Evolutionary conservation across 2,888 invertebrate species (phyloP).

Genomic region (Drosophila mulleri): DNA sequence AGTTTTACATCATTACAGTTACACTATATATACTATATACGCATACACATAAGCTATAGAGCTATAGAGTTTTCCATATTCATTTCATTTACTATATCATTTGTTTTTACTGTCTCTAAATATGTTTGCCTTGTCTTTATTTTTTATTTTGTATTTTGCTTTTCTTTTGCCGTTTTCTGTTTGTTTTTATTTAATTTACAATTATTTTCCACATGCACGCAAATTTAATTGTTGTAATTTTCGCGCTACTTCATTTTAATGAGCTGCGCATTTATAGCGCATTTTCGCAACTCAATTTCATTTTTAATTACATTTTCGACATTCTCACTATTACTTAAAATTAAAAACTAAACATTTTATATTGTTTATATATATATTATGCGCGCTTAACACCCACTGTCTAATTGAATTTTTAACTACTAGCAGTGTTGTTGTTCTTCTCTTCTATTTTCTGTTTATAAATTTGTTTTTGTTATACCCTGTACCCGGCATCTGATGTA

Average conservation of each 20-base stretch:
- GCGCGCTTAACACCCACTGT: constrained; percentile 25
- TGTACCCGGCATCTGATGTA: constrained; percentile 6
- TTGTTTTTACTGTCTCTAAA: constrained; percentile 48
- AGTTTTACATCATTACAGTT: constrained; percentile 74
- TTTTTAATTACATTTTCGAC: constrained; percentile 75
- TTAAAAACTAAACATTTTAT: constrained; percentile 56
- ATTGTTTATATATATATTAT: constrained; percentile 21
- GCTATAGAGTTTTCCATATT: constrained; percentile 56
- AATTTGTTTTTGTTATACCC: constrained; percentile 22
- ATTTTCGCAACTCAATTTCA: constrained; percentile 51
- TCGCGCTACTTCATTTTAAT: constrained; percentile 67
- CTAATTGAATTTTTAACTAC: constrained; percentile 77
- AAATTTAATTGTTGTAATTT: constrained; percentile 60
- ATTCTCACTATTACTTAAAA: constrained; percentile 60
- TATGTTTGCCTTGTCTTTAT: constrained; percentile 39
- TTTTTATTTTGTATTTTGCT: constrained; percentile 23
- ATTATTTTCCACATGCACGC: constrained; percentile 54
- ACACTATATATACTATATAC: constrained; percentile 50
- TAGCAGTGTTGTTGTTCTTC: constrained; percentile 33
- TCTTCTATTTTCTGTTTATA: constrained; percentile 12
- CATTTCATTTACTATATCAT: constrained; percentile 47
- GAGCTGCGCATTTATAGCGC: constrained; percentile 48
- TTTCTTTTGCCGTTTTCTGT: constrained; percentile 26
- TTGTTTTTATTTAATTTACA: constrained; percentile 66
- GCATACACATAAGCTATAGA: constrained; percentile 60